These are phyloP conservation scores for Bucco capensis DNA, from an alignment of 2,113 vertebrate species.

Conservation along the genomic window DNA sequence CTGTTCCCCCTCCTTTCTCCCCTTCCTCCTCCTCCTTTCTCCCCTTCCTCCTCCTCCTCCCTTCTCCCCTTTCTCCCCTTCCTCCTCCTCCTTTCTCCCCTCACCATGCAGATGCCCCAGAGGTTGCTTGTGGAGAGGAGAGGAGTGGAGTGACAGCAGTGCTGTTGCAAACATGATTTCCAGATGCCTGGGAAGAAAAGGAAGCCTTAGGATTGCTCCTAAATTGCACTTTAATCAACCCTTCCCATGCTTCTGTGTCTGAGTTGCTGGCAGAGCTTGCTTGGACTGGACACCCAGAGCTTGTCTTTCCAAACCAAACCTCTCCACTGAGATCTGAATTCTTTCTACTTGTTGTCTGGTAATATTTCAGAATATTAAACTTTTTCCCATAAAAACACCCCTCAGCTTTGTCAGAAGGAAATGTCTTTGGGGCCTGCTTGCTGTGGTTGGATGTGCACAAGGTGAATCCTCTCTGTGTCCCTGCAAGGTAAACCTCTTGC, in stretches of 20 bases:
- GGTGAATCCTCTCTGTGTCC: too few relatives aligned
- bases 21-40: too few relatives aligned
- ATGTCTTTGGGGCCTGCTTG: background rate
- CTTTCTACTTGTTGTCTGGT: background rate
- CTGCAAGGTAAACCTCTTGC: too few relatives aligned
- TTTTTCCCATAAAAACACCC: background rate
- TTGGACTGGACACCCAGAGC: background rate
- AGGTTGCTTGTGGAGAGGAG: too few relatives aligned
- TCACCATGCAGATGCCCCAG: too few relatives aligned
- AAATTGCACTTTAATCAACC: slow-evolving; percentile 29
- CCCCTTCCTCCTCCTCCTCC: too few relatives aligned
- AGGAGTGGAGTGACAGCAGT: background rate
- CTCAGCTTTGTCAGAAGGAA: background rate
- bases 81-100: too few relatives aligned
- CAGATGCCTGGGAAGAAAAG: background rate
- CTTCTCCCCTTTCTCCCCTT: too few relatives aligned
- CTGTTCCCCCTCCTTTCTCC: too few relatives aligned
- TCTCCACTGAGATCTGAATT: background rate
- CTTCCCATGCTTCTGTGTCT: background rate
- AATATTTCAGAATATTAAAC: slow-evolving; percentile 18
- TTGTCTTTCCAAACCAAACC: background rate
- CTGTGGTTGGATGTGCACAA: too few relatives aligned
- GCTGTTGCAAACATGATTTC: background rate
- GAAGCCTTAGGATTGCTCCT: background rate
- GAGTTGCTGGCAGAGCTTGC: background rate